These are phyloP conservation scores for Pica pica DNA, from an alignment of 2,113 vertebrate species.

Conservation along the genomic window DNA sequence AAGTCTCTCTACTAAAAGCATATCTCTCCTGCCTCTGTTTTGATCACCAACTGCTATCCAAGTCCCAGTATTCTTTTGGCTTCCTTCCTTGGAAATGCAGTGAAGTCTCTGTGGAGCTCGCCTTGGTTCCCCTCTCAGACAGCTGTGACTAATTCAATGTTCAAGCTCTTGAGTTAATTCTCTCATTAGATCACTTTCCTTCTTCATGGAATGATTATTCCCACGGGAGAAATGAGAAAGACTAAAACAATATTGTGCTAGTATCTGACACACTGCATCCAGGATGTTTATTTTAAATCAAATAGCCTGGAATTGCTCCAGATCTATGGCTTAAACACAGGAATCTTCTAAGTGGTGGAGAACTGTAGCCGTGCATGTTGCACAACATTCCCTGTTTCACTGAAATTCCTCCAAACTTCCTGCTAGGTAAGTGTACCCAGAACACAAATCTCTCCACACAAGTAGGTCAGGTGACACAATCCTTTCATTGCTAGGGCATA, in stretches of 20 bases:
- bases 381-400: neutral
- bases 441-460: neutral
- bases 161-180: constrained; percentile 58
- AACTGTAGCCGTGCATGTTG: neutral
- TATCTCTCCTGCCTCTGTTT: neutral
- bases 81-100: constrained; percentile 33
- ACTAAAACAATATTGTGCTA: constrained; percentile 33
- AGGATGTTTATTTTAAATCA: constrained; percentile 60
- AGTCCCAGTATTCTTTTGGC: neutral
- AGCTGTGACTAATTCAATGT: constrained; percentile 61
- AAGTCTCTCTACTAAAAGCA: neutral
- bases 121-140: constrained; percentile 47
- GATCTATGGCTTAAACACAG: constrained; percentile 19
- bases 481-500: neutral
- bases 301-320: constrained; percentile 43
- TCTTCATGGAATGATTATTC: constrained; percentile 56
- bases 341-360: neutral
- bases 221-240: constrained; percentile 40
- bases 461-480: neutral
- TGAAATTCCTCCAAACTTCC: constrained; percentile 24
- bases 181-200: constrained; percentile 64
- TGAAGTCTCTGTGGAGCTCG: constrained; percentile 37
- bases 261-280: constrained; percentile 43
- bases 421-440: constrained; percentile 26
- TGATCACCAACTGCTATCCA: neutral